Percentiles rank a stretch among this genome's conserved stretches.
These are phyloP conservation scores for Uria lomvia DNA, from an alignment of 2,113 vertebrate genomes.

Conservation along the genomic window DNA sequence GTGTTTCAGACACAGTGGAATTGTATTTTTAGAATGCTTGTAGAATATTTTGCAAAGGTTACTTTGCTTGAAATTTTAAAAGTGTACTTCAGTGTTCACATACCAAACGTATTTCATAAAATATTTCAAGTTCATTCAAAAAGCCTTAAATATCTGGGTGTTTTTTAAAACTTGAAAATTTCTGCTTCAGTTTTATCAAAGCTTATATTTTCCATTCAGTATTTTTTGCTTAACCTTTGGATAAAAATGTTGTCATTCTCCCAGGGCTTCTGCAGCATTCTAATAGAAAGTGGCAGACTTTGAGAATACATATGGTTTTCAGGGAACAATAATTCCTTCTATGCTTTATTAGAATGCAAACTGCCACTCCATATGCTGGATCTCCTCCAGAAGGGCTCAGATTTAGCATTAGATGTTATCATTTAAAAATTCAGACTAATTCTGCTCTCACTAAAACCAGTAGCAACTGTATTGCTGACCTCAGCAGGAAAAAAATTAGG, in stretches of 20 bases:
- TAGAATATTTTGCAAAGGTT: background rate
- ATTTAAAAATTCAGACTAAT: background rate
- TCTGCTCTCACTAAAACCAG: background rate
- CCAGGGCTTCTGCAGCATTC: background rate
- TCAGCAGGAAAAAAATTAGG: background rate
- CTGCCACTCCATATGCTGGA: background rate
- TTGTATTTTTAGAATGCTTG: background rate
- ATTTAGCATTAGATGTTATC: background rate
- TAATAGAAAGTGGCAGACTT: background rate
- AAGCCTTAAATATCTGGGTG: background rate
- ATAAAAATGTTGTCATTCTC: background rate
- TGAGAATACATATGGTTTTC: background rate
- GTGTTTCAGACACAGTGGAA: background rate
- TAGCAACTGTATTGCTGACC: background rate
- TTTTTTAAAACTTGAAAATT: background rate
- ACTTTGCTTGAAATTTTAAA: background rate
- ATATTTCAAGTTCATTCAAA: background rate
- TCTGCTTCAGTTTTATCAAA: background rate
- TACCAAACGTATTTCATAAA: background rate
- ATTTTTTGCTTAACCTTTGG: constrained; percentile 11
- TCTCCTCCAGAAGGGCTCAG: background rate
- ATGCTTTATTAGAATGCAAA: background rate
- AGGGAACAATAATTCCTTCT: background rate
- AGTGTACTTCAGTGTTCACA: background rate
- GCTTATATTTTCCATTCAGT: background rate